phyloP scores from a whole-genome alignment of 2,113 vertebrate genomes.

The Anthoscopus minutus region DNA sequence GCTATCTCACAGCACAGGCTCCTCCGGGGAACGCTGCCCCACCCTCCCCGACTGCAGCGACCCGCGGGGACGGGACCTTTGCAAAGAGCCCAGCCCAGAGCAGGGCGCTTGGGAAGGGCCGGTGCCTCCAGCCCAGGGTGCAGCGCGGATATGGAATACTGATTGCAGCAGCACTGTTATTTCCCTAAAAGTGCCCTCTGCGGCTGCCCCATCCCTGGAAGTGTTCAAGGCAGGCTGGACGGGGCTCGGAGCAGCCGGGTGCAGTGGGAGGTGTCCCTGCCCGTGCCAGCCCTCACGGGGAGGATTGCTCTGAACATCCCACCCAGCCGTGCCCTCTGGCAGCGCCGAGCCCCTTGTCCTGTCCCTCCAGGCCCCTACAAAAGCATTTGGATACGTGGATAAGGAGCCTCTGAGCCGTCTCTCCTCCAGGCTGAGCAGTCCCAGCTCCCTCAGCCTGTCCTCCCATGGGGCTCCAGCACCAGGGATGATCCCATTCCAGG shows the following conservation, averaged over 20 bases:
- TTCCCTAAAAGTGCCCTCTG: neutral
- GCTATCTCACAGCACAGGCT: neutral
- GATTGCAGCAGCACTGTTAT: neutral
- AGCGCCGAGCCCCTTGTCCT: neutral
- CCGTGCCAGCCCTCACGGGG: neutral
- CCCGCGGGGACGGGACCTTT: neutral
- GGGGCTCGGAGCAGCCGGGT: neutral
- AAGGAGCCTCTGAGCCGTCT: neutral
- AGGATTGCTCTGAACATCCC: neutral
- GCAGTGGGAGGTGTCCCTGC: neutral
- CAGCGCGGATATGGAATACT: neutral
- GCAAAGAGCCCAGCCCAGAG: neutral
- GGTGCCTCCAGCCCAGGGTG: neutral
- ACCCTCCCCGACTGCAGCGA: rapidly evolving
- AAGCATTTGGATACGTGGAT: neutral
- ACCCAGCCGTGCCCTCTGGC: neutral
- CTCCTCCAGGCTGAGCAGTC: neutral
- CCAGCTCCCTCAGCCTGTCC: neutral
- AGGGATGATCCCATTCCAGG: too few relatives aligned
- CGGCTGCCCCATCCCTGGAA: neutral
- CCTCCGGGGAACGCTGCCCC: neutral
- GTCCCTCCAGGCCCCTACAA: neutral
- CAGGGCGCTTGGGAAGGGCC: neutral
- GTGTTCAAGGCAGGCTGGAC: neutral
- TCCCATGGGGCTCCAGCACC: too few relatives aligned